Base-by-base conservation (phyloP, 2,797 vertebrate genomes). In the Antrozous pallidus region DNA sequence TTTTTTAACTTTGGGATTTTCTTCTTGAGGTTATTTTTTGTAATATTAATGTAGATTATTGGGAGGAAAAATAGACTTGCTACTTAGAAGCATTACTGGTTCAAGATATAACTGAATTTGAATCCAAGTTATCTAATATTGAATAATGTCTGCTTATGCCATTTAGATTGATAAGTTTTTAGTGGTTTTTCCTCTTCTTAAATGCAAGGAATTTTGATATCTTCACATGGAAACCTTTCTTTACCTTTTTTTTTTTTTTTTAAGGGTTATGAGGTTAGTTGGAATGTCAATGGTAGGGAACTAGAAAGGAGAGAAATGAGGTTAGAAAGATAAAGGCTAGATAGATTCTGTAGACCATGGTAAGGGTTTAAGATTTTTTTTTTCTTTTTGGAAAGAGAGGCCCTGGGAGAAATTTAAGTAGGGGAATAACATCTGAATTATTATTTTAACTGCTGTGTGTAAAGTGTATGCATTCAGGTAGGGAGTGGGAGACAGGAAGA, bases 1-100 rank as follows among this genome's bases (percentile, higher is more conserved):
- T 90, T 90, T 95, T 17, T 83, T 74, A 49, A 49, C 61, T 58
- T 80, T 78, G 56, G 6, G 40, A 79, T 90, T 95, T 84, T 88
- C 24, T 73, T 82, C 24, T 42, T 78, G 67, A 49, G 26, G 40
- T 47, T 86, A 16, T 94, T 17, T 79, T 90, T 87, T 90, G 61
- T 89, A 42, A 80, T 92, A 56, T 71, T 80, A 75, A 56, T 10
- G 7, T 42, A 87, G 77, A 26, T 63, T n/a, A 58, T 94, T 94
- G n/a, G 45, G 67, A 71, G 69, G 65, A 47, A 36, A 65, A 67
- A 16, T 81, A 67, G 51, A 82, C 33, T 67, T 93, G 80, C 51
- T 58, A 73, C 36, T 36, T 86, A 67, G 31, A 84, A 49, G 42
- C 71, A 47, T 93, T 89, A 40, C 9, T 91, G 38, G 42, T 13